Base-by-base conservation (phyloP, 1,140 invertebrate species). In the Contarinia nasturtii region DNA sequence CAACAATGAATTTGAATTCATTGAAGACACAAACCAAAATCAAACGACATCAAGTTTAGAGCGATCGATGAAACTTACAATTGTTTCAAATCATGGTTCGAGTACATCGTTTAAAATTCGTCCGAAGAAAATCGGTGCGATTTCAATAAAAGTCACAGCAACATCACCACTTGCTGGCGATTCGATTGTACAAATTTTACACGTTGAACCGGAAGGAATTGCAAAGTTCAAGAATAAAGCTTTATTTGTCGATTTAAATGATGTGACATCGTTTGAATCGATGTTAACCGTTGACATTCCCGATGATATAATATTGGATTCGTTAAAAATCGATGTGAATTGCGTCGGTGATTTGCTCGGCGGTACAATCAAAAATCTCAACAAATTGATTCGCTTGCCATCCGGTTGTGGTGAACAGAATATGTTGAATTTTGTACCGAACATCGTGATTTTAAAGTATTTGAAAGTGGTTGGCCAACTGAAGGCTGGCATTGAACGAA, bases 321-420 rank as follows among this genome's bases (percentile, higher is more conserved):
- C 84, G 0, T 75, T 79, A 52, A 69, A 68, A 38, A 69, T 88
- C 8, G 76, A 81, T 63, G 73, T 86, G 37, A n/a, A 15, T 40
- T 40, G 37, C 22, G 77, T 86, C 51, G 80, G 80, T 20, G 83
- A 87, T 64, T 71, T 88, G 38, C 60, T 88, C 34, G 83, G 82
- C 10, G 74, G 82, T 12, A 74, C 78, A 47, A 74, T 88, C 22
- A 73, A 74, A 2, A 82, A 86, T 63, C 60, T 87, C 15, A 75
- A 80, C n/a, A 74, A 76, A 51, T 65, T 95, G 3, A 75, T 95
- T 8, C 71, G 69, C 54, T 74, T 92, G 69, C 89, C 91, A 1
- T 85, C 79, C 46, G 89, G 87, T 2, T 94, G 91, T 65, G 89
- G 90, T 14, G 91, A 95, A 68, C 91, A 95, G 62, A 95, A 94